Base-by-base conservation (phyloP, 2,888 invertebrate species). In the Cantharis rufa region DNA sequence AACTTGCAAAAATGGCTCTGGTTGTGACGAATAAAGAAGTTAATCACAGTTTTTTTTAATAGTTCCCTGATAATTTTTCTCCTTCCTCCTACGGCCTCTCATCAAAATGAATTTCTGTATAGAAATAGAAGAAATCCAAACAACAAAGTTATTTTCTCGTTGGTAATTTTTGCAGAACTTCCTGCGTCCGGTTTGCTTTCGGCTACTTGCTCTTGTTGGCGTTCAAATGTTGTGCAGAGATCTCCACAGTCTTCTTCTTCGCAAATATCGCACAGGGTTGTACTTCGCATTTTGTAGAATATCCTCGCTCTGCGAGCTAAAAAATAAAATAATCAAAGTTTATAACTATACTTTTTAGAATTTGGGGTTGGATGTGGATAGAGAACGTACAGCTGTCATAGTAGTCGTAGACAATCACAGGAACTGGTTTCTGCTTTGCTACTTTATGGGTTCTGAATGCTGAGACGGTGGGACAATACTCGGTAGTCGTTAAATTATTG, bases 331-430 rank as follows among this genome's bases (percentile, higher is more conserved):
- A 21, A n/a, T n/a, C n/a, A 13, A n/a, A 48, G 1, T n/a, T n/a
- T n/a, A n/a, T n/a, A n/a, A n/a, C n/a, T n/a, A n/a, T n/a, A n/a
- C n/a, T n/a, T n/a, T n/a, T 27, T 27, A 27, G 10, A 71, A 63
- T 13, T 18, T 15, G 13, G 15, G 11, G 3, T 63, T n/a, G 24
- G 10, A 27, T 63, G 11, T 15, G 27, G 27, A 27, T 18, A 1
- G 32, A 48, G 5, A 0, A 91, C 94, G 92, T 86, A 96, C 97
- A 94, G 79, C 94, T 95, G 87, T 98, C 97, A 84, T 97, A 98
- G 83, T 98, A 96, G 86, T 98, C 98, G 82, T 94, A 94, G 63
- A 98, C 91, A 63, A 93, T 92, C 79, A 97, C 95, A 82, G 95
- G 92, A 21, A 95, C 96, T 10, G 97, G 94, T 78, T 95, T 95